Evolutionary conservation across 2,888 invertebrate genomes (phyloP), one percentile per base, ranked within the genome.

Genomic region (Dimorphilus gyrociliatus): DNA sequence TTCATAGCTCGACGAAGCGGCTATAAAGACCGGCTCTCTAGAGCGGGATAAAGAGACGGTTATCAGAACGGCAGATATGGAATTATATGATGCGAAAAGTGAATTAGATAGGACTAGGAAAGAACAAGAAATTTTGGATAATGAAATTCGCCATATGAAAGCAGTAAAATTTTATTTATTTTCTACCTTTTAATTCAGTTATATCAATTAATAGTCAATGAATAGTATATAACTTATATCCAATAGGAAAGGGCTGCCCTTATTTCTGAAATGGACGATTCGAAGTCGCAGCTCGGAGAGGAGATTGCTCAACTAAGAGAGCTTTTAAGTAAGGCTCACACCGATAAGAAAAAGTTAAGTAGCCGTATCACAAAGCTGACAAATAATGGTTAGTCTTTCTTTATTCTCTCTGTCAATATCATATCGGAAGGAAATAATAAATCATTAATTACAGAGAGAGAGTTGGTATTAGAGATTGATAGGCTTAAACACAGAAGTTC

Each of bases 381-480:
- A 29, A 45, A 51, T 16, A 60, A 57, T 37, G 60, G 60, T 60
- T 34, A 32, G 44, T 31, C n/a, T n/a, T n/a, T n/a, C n/a, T n/a
- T n/a, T n/a, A n/a, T n/a, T n/a, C n/a, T n/a, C n/a, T n/a, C n/a
- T n/a, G n/a, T n/a, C n/a, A n/a, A n/a, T n/a, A n/a, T n/a, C n/a
- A n/a, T n/a, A n/a, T n/a, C n/a, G n/a, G n/a, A n/a, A n/a, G n/a
- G n/a, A n/a, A n/a, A n/a, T n/a, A n/a, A n/a, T n/a, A n/a, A n/a
- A n/a, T n/a, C n/a, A n/a, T n/a, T n/a, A n/a, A n/a, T 33, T 38
- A n/a, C 48, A 62, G 62, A 63, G 33, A 50, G 53, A 37, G 61
- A 58, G 30, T 45, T 63, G 6, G 55, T 63, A n/a, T 39, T 60
- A 15, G 62, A 63, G 37, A 51, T 62, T n/a, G 60, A 61, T 34